Conservation (phyloP, 2,113 vertebrate genomes). For the Acinonyx jubatus region DNA sequence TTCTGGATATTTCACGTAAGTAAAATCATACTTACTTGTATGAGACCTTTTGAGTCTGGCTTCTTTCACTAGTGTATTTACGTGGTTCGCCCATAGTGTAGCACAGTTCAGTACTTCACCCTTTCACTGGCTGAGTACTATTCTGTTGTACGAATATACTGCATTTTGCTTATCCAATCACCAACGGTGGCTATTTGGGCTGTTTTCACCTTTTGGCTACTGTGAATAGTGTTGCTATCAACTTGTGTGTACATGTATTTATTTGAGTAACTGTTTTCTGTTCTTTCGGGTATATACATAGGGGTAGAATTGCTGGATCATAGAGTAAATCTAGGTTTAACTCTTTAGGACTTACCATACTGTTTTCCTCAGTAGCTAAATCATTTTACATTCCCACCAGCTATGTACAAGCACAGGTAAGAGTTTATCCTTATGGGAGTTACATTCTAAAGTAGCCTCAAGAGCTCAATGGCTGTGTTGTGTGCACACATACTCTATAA, state of each 20-base stretch:
- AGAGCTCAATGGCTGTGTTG: not conserved
- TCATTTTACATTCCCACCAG: not conserved
- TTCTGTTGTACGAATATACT: not conserved
- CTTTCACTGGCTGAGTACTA: not conserved
- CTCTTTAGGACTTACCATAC: not conserved
- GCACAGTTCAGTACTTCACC: not conserved
- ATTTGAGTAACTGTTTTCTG: not conserved
- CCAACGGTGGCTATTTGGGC: no score
- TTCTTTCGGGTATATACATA: not conserved
- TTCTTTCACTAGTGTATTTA: not conserved
- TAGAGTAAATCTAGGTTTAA: not conserved
- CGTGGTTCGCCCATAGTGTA: not conserved
- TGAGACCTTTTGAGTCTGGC: not conserved
- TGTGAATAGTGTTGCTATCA: not conserved
- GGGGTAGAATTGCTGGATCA: not conserved
- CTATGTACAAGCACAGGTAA: not conserved
- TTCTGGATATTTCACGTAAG: not conserved
- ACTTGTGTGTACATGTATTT: not conserved
- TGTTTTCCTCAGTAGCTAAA: not conserved
- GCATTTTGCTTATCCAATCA: not conserved
- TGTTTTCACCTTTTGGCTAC: not conserved
- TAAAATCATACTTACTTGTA: not conserved
- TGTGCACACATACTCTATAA: not conserved
- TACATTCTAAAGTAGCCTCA: not conserved
- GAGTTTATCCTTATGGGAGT: not conserved